Evolutionary conservation across 1,140 invertebrate species (phyloP).

Genomic region (Drosophila tristis): DNA sequence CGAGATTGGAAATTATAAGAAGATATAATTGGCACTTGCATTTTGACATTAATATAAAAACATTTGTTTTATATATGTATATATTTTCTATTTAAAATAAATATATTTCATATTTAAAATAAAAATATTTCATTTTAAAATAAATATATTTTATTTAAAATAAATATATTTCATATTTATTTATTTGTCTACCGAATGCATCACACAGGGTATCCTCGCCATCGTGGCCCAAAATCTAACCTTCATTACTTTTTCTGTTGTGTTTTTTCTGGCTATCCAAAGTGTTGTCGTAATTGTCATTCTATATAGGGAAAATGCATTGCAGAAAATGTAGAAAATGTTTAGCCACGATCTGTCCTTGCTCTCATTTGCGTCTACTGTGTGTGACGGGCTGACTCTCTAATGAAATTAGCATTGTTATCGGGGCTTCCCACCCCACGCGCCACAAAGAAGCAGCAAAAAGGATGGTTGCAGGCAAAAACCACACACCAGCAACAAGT

Average conservation of each 20-base stretch:
- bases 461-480: conserved; percentile 4
- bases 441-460: not conserved
- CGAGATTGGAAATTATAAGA: no score
- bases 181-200: no score
- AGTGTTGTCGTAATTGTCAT: conserved; percentile 62
- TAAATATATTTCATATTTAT: no score
- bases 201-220: no score
- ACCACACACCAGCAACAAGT: conserved; percentile 45
- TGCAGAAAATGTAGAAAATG: conserved; percentile 30
- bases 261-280: conserved; percentile 11
- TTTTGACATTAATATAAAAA: no score
- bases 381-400: conserved; percentile 34
- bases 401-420: conserved; percentile 63
- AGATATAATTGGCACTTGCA: no score
- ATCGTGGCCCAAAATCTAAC: no score
- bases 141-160: no score
- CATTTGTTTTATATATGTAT: no score
- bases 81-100: no score
- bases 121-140: no score
- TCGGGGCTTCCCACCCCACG: not conserved
- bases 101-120: no score
- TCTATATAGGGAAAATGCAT: conserved; percentile 21
- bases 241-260: conserved; percentile 1
- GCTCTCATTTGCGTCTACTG: conserved; percentile 48
- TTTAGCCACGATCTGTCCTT: conserved; percentile 35